Percentiles rank a stretch among this genome's conserved stretches.
phyloP scores from a whole-genome alignment of 2,113 vertebrate species.

The Macquaria ambigua region DNA sequence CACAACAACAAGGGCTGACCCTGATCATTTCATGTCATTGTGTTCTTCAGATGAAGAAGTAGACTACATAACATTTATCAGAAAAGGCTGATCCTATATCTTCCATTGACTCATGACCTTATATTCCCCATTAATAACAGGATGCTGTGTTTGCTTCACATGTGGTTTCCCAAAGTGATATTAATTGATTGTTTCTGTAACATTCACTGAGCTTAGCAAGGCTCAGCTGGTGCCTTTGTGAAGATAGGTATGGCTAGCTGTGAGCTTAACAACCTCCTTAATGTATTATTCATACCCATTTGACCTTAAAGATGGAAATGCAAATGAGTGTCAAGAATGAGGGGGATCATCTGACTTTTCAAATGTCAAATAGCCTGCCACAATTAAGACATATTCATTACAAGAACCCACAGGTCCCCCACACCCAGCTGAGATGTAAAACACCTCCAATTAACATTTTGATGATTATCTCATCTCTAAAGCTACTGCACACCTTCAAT shows the following conservation, averaged over 20 bases:
- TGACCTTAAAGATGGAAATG: constrained; percentile 86
- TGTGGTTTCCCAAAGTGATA: constrained; percentile 70
- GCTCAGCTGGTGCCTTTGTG: constrained; percentile 81
- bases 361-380: constrained; percentile 83
- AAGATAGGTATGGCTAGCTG: constrained; percentile 76
- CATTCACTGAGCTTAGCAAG: constrained; percentile 70
- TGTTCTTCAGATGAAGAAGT: constrained; percentile 1
- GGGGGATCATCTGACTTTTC: constrained; percentile 79
- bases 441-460: constrained; percentile 79
- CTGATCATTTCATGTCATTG: background rate
- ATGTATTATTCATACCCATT: constrained; percentile 85
- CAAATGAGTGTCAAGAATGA: constrained; percentile 80
- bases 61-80: background rate
- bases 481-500: constrained; percentile 24
- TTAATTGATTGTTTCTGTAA: constrained; percentile 82
- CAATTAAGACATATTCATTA: constrained; percentile 86
- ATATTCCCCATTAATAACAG: constrained; percentile 62
- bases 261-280: constrained; percentile 78
- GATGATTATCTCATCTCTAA: constrained; percentile 69
- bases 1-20: background rate
- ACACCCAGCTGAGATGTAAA: constrained; percentile 79
- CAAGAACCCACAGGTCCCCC: constrained; percentile 73
- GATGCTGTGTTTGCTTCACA: constrained; percentile 58
- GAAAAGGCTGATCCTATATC: constrained; percentile 18
- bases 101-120: constrained; percentile 62